A percentile compares a stretch with the other conserved stretches of the same genome.
Evolutionary conservation across 2,888 invertebrate genomes (phyloP).

Genomic region (Tenthredo livida): DNA sequence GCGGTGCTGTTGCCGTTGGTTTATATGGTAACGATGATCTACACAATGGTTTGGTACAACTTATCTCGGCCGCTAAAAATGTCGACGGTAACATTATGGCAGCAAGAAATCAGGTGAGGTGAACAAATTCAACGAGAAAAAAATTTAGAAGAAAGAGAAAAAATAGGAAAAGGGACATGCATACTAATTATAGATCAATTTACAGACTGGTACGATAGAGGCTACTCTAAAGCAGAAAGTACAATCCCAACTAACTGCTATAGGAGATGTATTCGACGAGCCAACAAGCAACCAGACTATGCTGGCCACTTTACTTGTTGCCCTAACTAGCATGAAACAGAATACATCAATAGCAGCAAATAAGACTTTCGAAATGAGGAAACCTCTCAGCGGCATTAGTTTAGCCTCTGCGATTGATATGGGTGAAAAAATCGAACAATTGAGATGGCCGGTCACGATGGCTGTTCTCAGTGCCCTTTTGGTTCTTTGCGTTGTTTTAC

Average conservation of each 20-base stretch:
- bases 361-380: slow-evolving; percentile 88
- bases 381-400: slow-evolving; percentile 86
- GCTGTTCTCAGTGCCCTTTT: slow-evolving; percentile 91
- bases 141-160: neutral
- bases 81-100: slow-evolving; percentile 90
- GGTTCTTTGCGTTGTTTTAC: slow-evolving; percentile 91
- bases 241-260: slow-evolving; percentile 85
- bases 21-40: slow-evolving; percentile 97
- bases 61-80: slow-evolving; percentile 89
- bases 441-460: slow-evolving; percentile 94
- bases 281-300: slow-evolving; percentile 90
- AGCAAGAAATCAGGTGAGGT: slow-evolving; percentile 88
- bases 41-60: slow-evolving; percentile 92
- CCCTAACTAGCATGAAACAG: slow-evolving; percentile 85
- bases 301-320: slow-evolving; percentile 85
- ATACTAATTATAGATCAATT: neutral
- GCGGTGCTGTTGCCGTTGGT: slow-evolving; percentile 93
- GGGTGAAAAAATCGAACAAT: slow-evolving; percentile 87
- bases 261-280: slow-evolving; percentile 88
- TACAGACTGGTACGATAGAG: slow-evolving; percentile 88
- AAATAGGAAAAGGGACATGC: neutral
- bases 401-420: slow-evolving; percentile 82
- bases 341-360: slow-evolving; percentile 88
- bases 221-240: slow-evolving; percentile 86
- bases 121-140: neutral